Base-by-base conservation (phyloP, 2,113 vertebrate genomes). In the Lichenostomus cassidix region DNA sequence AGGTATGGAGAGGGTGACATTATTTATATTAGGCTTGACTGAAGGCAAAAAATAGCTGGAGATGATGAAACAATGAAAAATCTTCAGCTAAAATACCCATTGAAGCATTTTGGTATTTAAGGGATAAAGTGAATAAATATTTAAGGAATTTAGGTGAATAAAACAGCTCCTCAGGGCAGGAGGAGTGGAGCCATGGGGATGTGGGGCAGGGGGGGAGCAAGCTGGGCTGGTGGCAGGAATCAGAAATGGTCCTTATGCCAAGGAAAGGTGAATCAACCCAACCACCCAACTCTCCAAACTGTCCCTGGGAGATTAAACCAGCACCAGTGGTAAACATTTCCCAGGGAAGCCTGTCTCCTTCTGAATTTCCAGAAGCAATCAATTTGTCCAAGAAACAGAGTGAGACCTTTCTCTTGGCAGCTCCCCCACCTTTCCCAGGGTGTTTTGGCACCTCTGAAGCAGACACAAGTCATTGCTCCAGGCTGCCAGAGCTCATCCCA, bases 281-380 rank as follows among this genome's bases (percentile, higher is more conserved):
- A 1, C 6, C 23, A 37, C 8, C 37, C 6, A 39, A 3, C 4
- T 69, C 25, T 24, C 49, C 76, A 74, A 1, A 41, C 3, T 0
- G 0, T 49, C 63, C 59, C 50, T 35, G 77, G 71, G 42, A 80
- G 10, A 53, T 33, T 10, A n/a, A 67, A 21, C 52, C 91, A 56
- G 22, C 42, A 31, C 3, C 0, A 1, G 9, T 8, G 20, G 37
- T 1, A 12, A 78, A n/a, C 37, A 0, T 75, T 60, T 80, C 79
- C 67, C 78, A 83, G 59, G 42, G 79, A 33, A 27, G 7, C 5
- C 3, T 5, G 33, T 67, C 64, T 92, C 50, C 46, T 16, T 41
- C 65, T 69, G 37, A 79, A 53, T 37, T 42, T 46, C 41, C 79
- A 92, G 29, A 46, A 87, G 13, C 31, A 42, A 13, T 29, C 6